Base-by-base conservation (phyloP, 2,888 invertebrate genomes). In the Drosophila siamana region DNA sequence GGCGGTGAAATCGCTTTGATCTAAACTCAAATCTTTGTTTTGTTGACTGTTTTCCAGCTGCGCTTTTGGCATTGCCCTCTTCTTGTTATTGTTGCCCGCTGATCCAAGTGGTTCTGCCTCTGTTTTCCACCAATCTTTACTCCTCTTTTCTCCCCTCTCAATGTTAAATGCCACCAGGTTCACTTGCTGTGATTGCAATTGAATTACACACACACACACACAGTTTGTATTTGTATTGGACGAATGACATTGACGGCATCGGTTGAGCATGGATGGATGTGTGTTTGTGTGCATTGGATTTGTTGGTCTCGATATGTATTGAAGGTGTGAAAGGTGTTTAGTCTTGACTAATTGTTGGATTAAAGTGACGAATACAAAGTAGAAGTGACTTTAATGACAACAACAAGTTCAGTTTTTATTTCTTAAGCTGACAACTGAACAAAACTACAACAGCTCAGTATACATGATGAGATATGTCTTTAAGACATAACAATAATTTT, bases 261-360 rank as follows among this genome's bases (percentile, higher is more conserved):
- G 36, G 16, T 36, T 50, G 36, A 24, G 26, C 52, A 26, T 3
- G 19, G 19, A 19, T 3, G 19, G 19, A 19, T 48, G 52, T 51
- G 38, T 47, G 22, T 56, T 41, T 57, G 69, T 50, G 44, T 52
- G 48, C 19, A 52, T 68, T 73, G 62, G 61, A 64, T 69, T 74
- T 48, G 55, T 67, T 48, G 55, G 52, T 54, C 64, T 70, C 70
- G 61, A 69, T 71, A 67, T 59, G 61, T 70, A 56, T 41, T 60
- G 50, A 55, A 83, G 81, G 83, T 85, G 89, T 89, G 89, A 89
- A 88, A 89, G 87, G 86, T 80, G 90, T 86, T 90, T 88, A 88
- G 85, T 89, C 71, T 84, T 86, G 89, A 88, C 89, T 90, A 90
- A 90, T 90, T 90, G 89, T 80, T 78, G 78, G 80, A 81, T 88